Conservation (phyloP, 2,113 vertebrate species). For the Penelope pileata region DNA sequence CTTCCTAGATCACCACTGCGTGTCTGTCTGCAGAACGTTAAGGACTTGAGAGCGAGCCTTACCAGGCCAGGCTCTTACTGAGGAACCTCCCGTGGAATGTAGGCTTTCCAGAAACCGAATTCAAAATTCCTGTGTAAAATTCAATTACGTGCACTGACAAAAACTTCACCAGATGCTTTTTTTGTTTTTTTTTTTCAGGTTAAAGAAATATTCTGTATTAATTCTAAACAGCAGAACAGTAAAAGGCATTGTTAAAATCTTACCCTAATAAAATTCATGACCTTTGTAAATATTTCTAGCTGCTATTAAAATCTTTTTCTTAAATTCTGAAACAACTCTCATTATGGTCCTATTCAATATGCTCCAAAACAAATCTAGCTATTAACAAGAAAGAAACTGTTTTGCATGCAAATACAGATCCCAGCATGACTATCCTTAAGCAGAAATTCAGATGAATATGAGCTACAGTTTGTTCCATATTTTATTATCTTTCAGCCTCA, state of each 20-base stretch:
- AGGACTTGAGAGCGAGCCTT: rapidly evolving
- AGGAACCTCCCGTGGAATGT: not conserved
- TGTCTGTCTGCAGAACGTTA: not conserved
- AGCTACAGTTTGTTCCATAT: not conserved
- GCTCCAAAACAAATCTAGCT: not conserved
- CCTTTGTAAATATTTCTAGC: not conserved
- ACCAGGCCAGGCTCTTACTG: not conserved
- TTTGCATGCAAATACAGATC: not conserved
- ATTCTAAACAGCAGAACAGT: not conserved
- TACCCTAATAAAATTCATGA: not conserved
- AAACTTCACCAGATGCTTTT: not conserved
- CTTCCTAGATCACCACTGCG: not conserved
- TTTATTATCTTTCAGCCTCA: not conserved
- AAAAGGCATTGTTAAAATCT: not conserved
- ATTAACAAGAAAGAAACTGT: not conserved
- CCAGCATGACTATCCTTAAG: not conserved
- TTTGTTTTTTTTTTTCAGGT: too few species aligned
- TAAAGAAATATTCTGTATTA: not conserved
- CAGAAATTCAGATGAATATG: not conserved
- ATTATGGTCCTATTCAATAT: not conserved
- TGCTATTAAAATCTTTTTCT: not conserved
- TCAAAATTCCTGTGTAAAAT: not conserved
- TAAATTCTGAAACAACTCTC: not conserved
- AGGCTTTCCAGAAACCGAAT: not conserved
- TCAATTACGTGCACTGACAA: not conserved